Base-by-base conservation (phyloP, 2,888 invertebrate genomes). In the Napeogenes sylphis region DNA sequence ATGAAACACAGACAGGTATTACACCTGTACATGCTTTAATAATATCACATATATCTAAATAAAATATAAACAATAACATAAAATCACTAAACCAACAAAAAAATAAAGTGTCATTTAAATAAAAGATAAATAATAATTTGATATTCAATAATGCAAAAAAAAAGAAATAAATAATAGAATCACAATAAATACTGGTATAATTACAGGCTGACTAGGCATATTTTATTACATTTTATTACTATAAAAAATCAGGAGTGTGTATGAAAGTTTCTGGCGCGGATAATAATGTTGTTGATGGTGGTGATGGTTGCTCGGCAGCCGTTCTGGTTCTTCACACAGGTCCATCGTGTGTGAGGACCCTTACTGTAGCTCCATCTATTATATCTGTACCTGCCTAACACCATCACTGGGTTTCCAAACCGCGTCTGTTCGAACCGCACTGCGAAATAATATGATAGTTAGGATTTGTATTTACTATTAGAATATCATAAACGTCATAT, bases 381-480 rank as follows among this genome's bases (percentile, higher is more conserved):
- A 71, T 76, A 86, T n/a, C 82, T 74, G 63, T 83, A 81, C 10
- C 64, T 70, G 2, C 83, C 83, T 4, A 77, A 66, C 4, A 81
- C 75, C 51, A 88, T 78, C 42, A 87, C 85, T 2, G 87, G 88
- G 61, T 85, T 86, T 0, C 87, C 88, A 56, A 62, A 83, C 4
- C 85, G 80, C 3, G 87, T 81, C 46, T 59, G 71, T 61, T 72
- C 73, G 56, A 72, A 76, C n/a, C 67, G 67, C 51, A 73, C 72
- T 72, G 64, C 8, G 66, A 70, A 61, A 59, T 33, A n/a, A 45
- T 51, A 13, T 8, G 30, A 55, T 58, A 12, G 30, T 46, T 46
- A 32, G 58, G 10, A 45, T 42, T 56, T 38, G 38, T 14, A n/a
- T n/a, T 6, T n/a, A 21, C 6, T 47, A 47, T 14, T 30, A 30